Percentiles rank a stretch among this genome's conserved stretches.
Evolutionary conservation across 1,140 invertebrate genomes (phyloP).

Genomic region (Drosophila orena): DNA sequence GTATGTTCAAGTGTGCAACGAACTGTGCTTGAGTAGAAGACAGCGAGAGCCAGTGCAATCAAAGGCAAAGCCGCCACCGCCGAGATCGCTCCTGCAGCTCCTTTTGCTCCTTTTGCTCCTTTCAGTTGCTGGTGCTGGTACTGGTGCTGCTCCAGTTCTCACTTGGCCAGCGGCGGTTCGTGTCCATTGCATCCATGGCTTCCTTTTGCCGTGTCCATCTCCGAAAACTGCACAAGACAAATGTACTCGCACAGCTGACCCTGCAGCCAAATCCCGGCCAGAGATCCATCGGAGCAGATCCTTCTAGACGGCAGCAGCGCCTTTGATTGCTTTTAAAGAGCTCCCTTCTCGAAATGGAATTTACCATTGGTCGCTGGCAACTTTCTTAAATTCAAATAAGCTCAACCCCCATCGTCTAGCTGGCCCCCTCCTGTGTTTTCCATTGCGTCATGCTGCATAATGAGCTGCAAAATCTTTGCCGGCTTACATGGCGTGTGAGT

Average conservation of each 20-base stretch:
- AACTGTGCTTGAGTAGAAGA: slow-evolving; percentile 77
- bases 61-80: slow-evolving; percentile 62
- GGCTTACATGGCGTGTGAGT: slow-evolving; percentile 74
- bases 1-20: slow-evolving; percentile 82
- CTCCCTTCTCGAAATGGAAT: slow-evolving; percentile 63
- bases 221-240: slow-evolving; percentile 64
- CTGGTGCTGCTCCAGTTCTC: slow-evolving; percentile 7
- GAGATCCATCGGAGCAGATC: slow-evolving; percentile 33
- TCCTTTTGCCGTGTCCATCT: slow-evolving; percentile 46
- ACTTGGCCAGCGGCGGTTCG: slow-evolving; percentile 49
- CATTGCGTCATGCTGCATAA: slow-evolving; percentile 78
- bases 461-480: slow-evolving; percentile 68
- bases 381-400: slow-evolving; percentile 58
- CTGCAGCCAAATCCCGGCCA: slow-evolving; percentile 66
- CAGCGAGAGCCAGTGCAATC: slow-evolving; percentile 54
- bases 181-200: slow-evolving; percentile 38
- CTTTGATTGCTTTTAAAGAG: slow-evolving; percentile 73
- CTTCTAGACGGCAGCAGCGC: slow-evolving; percentile 16
- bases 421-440: slow-evolving; percentile 36
- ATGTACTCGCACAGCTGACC: slow-evolving; percentile 65
- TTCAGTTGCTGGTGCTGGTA: background rate
- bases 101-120: slow-evolving; percentile 5
- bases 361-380: slow-evolving; percentile 55
- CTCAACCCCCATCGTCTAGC: slow-evolving; percentile 3
- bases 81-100: slow-evolving; percentile 22